Percentiles rank a stretch among this genome's conserved stretches.
phyloP scores from a whole-genome alignment of 2,797 vertebrate genomes.

The Ciconia nigra region DNA sequence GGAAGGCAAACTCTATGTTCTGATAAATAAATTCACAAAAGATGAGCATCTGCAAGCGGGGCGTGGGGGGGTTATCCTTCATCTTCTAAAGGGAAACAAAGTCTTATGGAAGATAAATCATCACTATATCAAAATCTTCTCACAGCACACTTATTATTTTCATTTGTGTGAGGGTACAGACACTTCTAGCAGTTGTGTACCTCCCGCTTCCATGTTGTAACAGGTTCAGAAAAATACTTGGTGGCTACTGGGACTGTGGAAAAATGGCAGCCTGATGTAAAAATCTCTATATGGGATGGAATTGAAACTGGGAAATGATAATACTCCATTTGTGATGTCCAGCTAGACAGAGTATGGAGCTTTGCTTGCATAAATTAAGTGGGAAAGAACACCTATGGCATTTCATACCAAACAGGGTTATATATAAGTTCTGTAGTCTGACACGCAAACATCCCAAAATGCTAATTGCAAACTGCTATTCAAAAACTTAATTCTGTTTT shows the following conservation, averaged over 20 bases:
- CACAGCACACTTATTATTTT: background rate
- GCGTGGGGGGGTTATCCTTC: background rate
- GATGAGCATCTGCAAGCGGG: background rate
- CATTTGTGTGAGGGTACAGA: background rate
- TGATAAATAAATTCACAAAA: background rate
- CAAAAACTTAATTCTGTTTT: background rate
- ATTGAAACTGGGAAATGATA: background rate
- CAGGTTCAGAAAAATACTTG: background rate
- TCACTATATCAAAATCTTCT: background rate
- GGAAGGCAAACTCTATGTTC: background rate
- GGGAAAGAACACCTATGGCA: background rate
- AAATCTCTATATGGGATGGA: background rate
- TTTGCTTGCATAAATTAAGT: background rate
- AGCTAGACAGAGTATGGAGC: background rate
- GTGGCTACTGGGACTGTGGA: background rate
- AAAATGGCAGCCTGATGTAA: background rate
- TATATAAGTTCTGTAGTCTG: background rate
- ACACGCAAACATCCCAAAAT: background rate
- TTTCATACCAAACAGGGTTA: background rate
- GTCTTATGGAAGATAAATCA: background rate
- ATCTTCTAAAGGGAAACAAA: background rate
- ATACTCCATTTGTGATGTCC: background rate
- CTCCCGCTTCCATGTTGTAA: background rate
- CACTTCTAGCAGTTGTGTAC: background rate
- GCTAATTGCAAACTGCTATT: background rate